Conservation (phyloP, 2,113 vertebrate genomes). For the Vulpes lagopus region DNA sequence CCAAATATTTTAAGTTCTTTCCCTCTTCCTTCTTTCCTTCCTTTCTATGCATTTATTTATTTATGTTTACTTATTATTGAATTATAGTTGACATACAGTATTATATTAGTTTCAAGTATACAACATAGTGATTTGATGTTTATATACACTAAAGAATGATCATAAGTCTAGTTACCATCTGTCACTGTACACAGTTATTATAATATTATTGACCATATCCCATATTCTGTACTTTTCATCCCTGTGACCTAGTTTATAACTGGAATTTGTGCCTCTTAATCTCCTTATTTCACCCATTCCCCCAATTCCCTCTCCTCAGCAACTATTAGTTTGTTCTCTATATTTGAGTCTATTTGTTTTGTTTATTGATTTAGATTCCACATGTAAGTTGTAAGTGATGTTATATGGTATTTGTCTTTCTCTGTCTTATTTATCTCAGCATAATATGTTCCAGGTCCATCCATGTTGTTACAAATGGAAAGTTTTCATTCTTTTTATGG, state of each 20-base stretch:
- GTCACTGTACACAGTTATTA: background rate
- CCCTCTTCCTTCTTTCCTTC: background rate
- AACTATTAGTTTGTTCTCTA: background rate
- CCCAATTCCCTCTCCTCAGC: background rate
- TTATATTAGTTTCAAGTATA: background rate
- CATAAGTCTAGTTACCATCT: background rate
- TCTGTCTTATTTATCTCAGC: background rate
- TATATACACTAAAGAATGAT: background rate
- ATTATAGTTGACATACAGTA: background rate
- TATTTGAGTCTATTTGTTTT: background rate
- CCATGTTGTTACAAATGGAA: background rate
- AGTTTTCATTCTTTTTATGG: background rate
- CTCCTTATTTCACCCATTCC: background rate
- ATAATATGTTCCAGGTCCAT: background rate
- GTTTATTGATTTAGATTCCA: background rate
- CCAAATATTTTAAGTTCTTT: background rate
- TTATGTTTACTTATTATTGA: background rate
- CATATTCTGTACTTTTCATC: background rate
- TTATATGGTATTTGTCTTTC: background rate
- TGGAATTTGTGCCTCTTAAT: background rate
- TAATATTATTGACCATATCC: background rate
- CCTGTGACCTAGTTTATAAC: background rate
- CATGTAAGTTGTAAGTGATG: background rate
- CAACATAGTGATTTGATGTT: background rate
- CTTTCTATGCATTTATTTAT: background rate